Conservation (phyloP, 1,140 invertebrate genomes). For the Argopecten irradians region DNA sequence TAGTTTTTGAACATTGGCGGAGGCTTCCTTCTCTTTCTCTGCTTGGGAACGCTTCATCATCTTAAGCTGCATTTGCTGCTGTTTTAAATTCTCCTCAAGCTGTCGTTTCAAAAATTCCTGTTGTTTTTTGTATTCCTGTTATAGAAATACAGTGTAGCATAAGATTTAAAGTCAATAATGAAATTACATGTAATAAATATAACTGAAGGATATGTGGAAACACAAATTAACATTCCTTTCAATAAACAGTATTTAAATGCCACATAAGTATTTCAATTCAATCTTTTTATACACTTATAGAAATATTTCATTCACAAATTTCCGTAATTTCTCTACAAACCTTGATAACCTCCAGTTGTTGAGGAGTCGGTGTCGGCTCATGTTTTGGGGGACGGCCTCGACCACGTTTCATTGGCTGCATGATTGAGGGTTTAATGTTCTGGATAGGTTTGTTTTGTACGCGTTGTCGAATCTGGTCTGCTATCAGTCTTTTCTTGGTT, state of each 20-base stretch:
- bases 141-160: background rate
- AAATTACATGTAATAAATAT: background rate
- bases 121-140: slow-evolving; percentile 55
- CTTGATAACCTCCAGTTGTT: background rate
- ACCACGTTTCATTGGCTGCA: slow-evolving; percentile 53
- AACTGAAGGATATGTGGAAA: too few relatives aligned
- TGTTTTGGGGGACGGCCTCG: slow-evolving; percentile 58
- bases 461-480: slow-evolving; percentile 68
- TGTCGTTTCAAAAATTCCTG: slow-evolving; percentile 62
- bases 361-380: background rate
- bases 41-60: slow-evolving; percentile 51
- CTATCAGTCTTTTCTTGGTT: slow-evolving; percentile 66
- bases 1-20: slow-evolving; percentile 32
- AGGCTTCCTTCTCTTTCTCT: slow-evolving; percentile 32
- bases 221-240: too few relatives aligned
- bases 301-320: too few relatives aligned
- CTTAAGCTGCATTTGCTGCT: slow-evolving; percentile 63
- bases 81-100: slow-evolving; percentile 65
- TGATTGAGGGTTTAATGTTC: slow-evolving; percentile 44
- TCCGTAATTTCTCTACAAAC: background rate
- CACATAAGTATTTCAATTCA: too few relatives aligned
- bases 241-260: too few relatives aligned
- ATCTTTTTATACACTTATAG: too few relatives aligned
- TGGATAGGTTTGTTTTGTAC: slow-evolving; percentile 58
- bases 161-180: background rate